These are phyloP conservation scores for Setophaga petechia DNA, from an alignment of 2,113 vertebrate genomes.

Conservation along the genomic window DNA sequence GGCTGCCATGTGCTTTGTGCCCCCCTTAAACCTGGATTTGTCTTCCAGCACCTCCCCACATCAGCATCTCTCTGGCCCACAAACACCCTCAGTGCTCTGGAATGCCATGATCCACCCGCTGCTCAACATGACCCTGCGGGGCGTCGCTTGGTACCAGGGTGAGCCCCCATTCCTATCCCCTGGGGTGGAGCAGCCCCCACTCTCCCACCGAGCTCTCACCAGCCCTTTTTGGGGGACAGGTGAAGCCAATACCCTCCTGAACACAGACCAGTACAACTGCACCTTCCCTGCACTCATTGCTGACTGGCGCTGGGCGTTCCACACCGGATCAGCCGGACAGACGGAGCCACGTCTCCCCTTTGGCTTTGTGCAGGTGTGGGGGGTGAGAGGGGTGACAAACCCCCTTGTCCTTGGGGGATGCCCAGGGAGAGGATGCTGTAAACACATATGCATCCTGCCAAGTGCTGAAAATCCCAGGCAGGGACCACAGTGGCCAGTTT, in stretches of 20 bases:
- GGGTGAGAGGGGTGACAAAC: not conserved
- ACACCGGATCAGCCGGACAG: constrained; percentile 77
- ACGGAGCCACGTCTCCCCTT: constrained; percentile 83
- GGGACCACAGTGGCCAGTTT: rapidly evolving
- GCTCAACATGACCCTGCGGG: constrained; percentile 87
- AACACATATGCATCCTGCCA: rapidly evolving
- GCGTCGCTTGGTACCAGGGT: constrained; percentile 94
- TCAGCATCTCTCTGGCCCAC: not conserved
- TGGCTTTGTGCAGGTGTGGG: constrained; percentile 89
- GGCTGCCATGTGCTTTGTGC: not conserved
- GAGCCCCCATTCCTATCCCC: not conserved
- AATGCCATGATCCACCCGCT: constrained; percentile 93
- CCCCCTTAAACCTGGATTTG: not conserved
- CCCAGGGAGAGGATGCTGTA: not conserved
- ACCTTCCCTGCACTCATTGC: constrained; percentile 87
- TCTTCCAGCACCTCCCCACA: not conserved
- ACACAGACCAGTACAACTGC: constrained; percentile 85
- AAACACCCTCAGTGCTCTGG: constrained; percentile 80
- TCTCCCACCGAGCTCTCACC: not conserved
- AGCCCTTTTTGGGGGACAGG: constrained; percentile 63
- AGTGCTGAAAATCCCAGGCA: not conserved
- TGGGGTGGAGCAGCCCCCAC: rapidly evolving
- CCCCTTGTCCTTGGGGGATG: rapidly evolving
- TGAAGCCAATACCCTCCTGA: constrained; percentile 77
- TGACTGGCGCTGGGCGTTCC: constrained; percentile 87